Base-by-base conservation (phyloP, 1,140 invertebrate species). In the Tetragonula clypearis region DNA sequence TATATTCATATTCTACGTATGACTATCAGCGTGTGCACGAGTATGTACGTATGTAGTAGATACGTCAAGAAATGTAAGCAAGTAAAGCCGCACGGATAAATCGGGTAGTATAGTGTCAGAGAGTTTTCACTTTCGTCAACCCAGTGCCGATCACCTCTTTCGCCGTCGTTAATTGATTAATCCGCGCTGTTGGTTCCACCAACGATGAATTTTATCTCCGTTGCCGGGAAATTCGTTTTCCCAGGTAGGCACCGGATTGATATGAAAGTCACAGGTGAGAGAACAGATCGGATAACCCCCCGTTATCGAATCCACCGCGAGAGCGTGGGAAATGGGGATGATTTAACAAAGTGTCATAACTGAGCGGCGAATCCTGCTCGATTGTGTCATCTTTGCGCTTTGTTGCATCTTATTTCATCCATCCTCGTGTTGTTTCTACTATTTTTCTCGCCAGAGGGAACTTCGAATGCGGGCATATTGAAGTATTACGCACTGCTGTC, bases 81-180 rank as follows among this genome's bases (percentile, higher is more conserved):
- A 23, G 82, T 87, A n/a, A 23, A 62, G 60, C 23, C 62, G 72
- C 30, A 73, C 26, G 76, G 60, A 87, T 82, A 82, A 82, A 86
- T 86, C 84, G 58, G 55, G 49, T 49, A 23, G 21, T 30, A 26
- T 74, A 17, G 72, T 30, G 41, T 62, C 60, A 26, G 15, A 15
- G 9, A 17, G 49, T 55, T 79, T 79, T 66, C 26, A 68, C 62
- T 53, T 79, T 78, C 35, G 12, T 14, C 68, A 26, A 68, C 1
- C 23, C 23, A 19, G 9, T 35, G 66, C 19, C 26, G 66, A 30
- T 19, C 66, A 68, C 19, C 30, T 68, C 35, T 41, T 26, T 41
- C 35, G 19, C 68, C 12, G 30, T 30, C 30, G 35, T 8, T 41
- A 35, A n/a, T 62, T n/a, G 30, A 14, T 62, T n/a, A 21, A 14